These are phyloP conservation scores for Petromus typicus DNA, from an alignment of 2,113 vertebrate species.

Conservation along the genomic window DNA sequence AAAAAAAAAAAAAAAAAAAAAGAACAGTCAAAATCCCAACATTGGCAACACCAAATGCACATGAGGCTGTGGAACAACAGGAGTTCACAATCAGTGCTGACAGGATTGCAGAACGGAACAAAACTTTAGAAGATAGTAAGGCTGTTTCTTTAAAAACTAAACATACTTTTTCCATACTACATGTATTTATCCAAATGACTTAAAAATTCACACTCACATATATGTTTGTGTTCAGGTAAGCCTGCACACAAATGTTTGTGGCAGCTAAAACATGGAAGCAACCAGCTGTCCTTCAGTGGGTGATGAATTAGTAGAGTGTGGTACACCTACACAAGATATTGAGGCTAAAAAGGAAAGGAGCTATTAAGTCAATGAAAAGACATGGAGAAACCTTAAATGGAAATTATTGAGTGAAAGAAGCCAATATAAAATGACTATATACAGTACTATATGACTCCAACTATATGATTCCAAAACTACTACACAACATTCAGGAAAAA, in stretches of 20 bases:
- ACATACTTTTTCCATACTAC: background rate
- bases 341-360: background rate
- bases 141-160: background rate
- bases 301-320: background rate
- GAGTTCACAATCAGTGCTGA: background rate
- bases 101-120: background rate
- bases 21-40: background rate
- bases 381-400: background rate
- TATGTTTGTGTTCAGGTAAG: background rate
- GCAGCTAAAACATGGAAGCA: background rate
- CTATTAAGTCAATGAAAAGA: background rate
- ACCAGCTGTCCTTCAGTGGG: background rate
- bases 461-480: background rate
- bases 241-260: background rate
- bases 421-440: background rate
- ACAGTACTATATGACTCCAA: background rate
- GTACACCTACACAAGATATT: background rate
- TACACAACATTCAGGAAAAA: background rate
- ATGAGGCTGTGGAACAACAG: background rate
- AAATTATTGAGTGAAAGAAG: background rate
- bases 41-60: background rate
- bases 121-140: background rate
- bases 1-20: too few species aligned
- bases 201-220: background rate
- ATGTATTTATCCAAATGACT: background rate